phyloP scores from a whole-genome alignment of 2,113 vertebrate species.

The Sigmodon hispidus region DNA sequence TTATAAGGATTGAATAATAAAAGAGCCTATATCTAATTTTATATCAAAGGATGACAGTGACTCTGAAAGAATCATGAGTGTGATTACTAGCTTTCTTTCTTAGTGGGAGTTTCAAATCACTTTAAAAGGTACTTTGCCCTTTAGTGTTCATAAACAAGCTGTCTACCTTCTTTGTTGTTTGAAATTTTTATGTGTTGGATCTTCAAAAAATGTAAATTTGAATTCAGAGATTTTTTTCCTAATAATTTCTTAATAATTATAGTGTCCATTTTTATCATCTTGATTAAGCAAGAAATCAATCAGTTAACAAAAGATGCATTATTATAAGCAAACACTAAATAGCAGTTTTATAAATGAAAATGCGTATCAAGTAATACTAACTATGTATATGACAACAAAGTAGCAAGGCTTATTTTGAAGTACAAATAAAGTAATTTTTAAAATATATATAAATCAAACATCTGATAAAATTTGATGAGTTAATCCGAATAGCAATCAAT shows the following conservation, averaged over 20 bases:
- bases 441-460: background rate
- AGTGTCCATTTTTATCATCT: conserved; percentile 67
- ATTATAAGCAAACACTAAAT: conserved; percentile 63
- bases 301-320: conserved; percentile 54
- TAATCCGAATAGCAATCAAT: too few species aligned
- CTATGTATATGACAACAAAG: conserved; percentile 35
- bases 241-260: conserved; percentile 28
- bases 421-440: background rate
- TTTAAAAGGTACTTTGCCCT: background rate
- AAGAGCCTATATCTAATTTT: conserved; percentile 53
- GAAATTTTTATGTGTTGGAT: background rate
- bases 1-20: conserved; percentile 64
- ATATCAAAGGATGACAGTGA: conserved; percentile 66
- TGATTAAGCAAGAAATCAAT: conserved; percentile 64
- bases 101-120: rapidly evolving
- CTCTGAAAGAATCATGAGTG: conserved; percentile 56
- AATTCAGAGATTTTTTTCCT: conserved; percentile 4
- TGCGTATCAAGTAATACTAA: conserved; percentile 21
- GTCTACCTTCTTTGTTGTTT: background rate
- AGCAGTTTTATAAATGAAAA: conserved; percentile 31
- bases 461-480: background rate
- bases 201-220: conserved; percentile 14
- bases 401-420: conserved; percentile 59
- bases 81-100: background rate
- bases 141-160: rapidly evolving